Evolutionary conservation across 2,888 invertebrate species (phyloP).

Genomic region (Yponomeuta evonymella): DNA sequence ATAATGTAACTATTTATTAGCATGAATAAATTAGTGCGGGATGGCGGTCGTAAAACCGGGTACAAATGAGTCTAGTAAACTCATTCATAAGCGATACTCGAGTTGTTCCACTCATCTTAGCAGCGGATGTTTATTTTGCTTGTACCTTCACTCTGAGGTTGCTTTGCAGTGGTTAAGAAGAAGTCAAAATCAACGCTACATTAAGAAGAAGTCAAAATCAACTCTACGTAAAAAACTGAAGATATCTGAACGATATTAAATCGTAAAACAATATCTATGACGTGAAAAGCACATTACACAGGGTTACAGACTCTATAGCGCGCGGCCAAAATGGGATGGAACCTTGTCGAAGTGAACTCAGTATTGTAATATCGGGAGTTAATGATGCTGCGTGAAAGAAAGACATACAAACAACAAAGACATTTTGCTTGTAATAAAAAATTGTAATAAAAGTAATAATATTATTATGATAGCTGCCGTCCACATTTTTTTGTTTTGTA

Average conservation of each 20-base stretch:
- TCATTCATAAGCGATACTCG: slow-evolving; percentile 16
- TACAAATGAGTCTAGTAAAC: slow-evolving; percentile 18
- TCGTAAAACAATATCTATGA: too few species aligned
- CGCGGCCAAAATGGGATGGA: too few species aligned
- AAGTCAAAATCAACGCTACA: not conserved
- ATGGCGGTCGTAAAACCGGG: slow-evolving; percentile 16
- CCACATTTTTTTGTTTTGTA: too few species aligned
- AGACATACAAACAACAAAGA: too few species aligned
- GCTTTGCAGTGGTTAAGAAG: not conserved
- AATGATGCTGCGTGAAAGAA: too few species aligned
- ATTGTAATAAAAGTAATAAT: too few species aligned
- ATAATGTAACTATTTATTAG: slow-evolving; percentile 18
- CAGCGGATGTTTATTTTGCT: slow-evolving; percentile 22
- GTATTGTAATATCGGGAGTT: too few species aligned
- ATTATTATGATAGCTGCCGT: too few species aligned
- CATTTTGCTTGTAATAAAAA: too few species aligned
- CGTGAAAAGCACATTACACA: too few species aligned
- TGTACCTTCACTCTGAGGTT: not conserved
- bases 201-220: not conserved
- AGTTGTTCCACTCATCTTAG: slow-evolving; percentile 10
- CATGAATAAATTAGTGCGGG: slow-evolving; percentile 17
- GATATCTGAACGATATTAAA: too few species aligned
- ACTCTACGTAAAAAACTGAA: not conserved
- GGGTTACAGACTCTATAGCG: not conserved
- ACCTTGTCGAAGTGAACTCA: too few species aligned